Conservation (phyloP, 2,888 invertebrate genomes). For the Hyalella azteca region DNA sequence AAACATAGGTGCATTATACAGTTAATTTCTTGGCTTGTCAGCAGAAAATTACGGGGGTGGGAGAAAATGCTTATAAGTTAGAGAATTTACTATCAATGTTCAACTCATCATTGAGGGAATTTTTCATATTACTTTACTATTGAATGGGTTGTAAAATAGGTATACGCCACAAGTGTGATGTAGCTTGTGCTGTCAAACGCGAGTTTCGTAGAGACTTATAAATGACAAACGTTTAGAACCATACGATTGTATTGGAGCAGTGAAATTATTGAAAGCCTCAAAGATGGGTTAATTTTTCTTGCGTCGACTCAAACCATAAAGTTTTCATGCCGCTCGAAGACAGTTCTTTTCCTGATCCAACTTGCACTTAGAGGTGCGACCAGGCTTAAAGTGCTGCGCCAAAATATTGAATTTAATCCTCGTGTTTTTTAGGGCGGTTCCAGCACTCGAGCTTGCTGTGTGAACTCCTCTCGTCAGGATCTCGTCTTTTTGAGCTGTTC, state of each 20-base stretch:
- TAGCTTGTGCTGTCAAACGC: too few relatives aligned
- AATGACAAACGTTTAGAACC: too few relatives aligned
- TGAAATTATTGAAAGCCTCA: background rate
- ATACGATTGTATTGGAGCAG: background rate
- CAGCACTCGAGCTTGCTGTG: constrained; percentile 49
- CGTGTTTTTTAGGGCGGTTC: constrained; percentile 48
- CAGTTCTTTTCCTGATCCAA: background rate
- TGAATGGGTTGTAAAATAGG: too few relatives aligned
- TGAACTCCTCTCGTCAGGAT: constrained; percentile 53
- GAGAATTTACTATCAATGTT: too few relatives aligned
- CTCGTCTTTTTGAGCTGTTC: constrained; percentile 56
- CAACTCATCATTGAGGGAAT: too few relatives aligned
- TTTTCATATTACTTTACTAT: too few relatives aligned
- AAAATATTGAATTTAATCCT: background rate
- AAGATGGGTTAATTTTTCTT: background rate
- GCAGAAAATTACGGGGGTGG: too few relatives aligned
- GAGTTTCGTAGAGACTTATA: too few relatives aligned
- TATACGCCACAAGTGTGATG: too few relatives aligned
- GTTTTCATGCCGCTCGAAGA: background rate
- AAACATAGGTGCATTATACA: too few relatives aligned
- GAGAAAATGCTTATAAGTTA: too few relatives aligned
- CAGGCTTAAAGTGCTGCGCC: background rate
- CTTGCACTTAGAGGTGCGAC: background rate
- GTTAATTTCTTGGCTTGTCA: too few relatives aligned
- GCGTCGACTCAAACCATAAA: background rate